Percentiles rank a stretch among this genome's conserved stretches.
phyloP scores from a whole-genome alignment of 2,113 vertebrate species.

The Rhea americana region DNA sequence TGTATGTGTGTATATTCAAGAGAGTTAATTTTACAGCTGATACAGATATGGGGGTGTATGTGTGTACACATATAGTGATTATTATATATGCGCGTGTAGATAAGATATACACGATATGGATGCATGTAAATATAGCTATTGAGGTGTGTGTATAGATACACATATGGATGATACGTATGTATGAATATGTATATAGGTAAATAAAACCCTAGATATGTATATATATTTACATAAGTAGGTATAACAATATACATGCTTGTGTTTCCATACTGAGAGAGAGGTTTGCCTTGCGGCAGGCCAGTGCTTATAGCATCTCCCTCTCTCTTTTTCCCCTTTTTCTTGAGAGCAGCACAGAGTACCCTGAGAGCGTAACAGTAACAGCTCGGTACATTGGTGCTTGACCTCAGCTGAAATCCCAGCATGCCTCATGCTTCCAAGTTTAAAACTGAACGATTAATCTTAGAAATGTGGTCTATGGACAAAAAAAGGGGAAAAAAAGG shows the following conservation, averaged over 20 bases:
- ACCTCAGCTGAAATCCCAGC: conserved; percentile 88
- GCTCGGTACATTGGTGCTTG: conserved; percentile 97
- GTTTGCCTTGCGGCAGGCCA: conserved; percentile 34
- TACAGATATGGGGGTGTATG: conserved; percentile 40
- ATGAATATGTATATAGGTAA: background rate
- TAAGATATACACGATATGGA: conserved; percentile 7
- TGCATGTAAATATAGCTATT: background rate
- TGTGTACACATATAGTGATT: conserved; percentile 7
- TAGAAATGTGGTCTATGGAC: conserved; percentile 61
- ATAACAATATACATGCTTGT: background rate
- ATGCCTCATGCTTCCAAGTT: conserved; percentile 78
- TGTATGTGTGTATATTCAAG: conserved; percentile 12
- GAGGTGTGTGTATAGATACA: conserved; percentile 20
- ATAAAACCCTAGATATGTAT: background rate
- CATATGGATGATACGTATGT: background rate
- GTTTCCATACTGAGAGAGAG: background rate
- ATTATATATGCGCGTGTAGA: conserved; percentile 24
- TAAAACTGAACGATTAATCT: conserved; percentile 75
- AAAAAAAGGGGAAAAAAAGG: accelerated
- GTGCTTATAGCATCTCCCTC: background rate
- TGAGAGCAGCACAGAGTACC: conserved; percentile 96
- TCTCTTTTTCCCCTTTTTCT: conserved; percentile 43
- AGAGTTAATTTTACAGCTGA: conserved; percentile 38
- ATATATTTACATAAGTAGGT: background rate
- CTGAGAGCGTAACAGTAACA: conserved; percentile 87